Evolutionary conservation across 2,797 vertebrate species (phyloP), one percentile per base, ranked within the genome.

Genomic region (Vultur gryphus): DNA sequence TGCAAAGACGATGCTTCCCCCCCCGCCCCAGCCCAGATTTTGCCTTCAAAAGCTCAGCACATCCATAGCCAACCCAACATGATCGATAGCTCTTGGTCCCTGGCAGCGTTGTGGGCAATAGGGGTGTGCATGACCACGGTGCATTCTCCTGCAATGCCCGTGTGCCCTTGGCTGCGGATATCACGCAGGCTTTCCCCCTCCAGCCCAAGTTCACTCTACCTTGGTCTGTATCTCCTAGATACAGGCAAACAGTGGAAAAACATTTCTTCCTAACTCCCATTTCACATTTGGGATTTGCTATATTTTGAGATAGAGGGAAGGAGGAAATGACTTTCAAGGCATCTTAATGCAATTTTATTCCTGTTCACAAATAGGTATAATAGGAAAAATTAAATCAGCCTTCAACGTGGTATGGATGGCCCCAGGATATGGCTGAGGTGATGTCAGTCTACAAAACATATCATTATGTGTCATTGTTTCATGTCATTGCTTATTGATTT

Each of bases 401-500:
- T 87, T 94, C 88, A 89, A 5, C 4, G 6, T 48, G 64, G 86
- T 77, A 71, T 21, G 75, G 71, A 86, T 70, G 54, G 91, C 67
- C 90, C 61, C 77, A 44, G 81, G 78, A 93, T 90, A 61, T 9
- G 57, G 67, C 85, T 79, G 93, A 91, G 83, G 80, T 90, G 85
- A 79, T 95, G 87, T 70, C 89, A 90, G 83, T 70, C 89, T 81
- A 44, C 64, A 71, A 94, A 95, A 87, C 49, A 3, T 35, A 73
- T 90, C 76, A 35, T 87, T 90, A 57, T 0, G 6, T 90, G 81
- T 83, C 97, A 73, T 39, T 10, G 7, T 87, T 94, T 81, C 39
- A 9, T 93, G 84, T 84, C 95, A 62, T 76, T 89, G 48, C 92
- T 93, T 93, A 97, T 52, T 65, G 92, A 81, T 97, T 96, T 92